phyloP scores from a whole-genome alignment of 1,140 invertebrate genomes.

The Brachionus rubens region DNA sequence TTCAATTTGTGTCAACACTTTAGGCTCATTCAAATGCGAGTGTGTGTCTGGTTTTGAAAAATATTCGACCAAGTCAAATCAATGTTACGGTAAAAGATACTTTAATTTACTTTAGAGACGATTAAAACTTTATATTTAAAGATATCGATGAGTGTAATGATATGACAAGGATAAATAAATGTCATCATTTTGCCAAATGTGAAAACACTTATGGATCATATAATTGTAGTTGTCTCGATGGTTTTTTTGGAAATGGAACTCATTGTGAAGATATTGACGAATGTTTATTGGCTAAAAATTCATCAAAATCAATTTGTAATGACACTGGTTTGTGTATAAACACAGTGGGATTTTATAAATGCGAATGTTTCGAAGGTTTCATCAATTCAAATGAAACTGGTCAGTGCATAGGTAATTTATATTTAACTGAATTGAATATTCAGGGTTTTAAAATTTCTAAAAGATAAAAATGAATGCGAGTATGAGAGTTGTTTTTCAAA shows the following conservation, averaged over 20 bases:
- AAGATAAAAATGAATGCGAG: conserved; percentile 38
- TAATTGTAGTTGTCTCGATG: conserved; percentile 27
- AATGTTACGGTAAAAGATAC: conserved; percentile 38
- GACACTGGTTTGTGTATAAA: conserved; percentile 40
- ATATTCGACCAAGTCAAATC: neutral
- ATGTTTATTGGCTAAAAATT: neutral
- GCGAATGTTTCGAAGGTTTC: conserved; percentile 20
- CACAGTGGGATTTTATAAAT: conserved; percentile 38
- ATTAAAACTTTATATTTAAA: no score
- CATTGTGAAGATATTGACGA: conserved; percentile 29
- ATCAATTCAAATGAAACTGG: neutral
- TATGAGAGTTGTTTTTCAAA: conserved; percentile 35
- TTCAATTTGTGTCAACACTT: conserved; percentile 28
- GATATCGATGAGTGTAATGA: conserved; percentile 46
- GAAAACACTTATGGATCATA: conserved; percentile 44
- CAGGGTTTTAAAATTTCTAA: neutral
- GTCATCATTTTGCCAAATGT: conserved; percentile 41
- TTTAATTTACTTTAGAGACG: neutral
- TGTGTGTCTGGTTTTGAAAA: conserved; percentile 40
- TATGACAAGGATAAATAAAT: neutral
- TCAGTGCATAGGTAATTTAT: conserved; percentile 1
- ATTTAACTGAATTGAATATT: neutral
- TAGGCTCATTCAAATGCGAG: conserved; percentile 37
- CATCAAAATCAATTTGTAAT: neutral
- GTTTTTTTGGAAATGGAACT: conserved; percentile 33